Conservation (phyloP, 2,888 invertebrate genomes). For the Microctonus aethiopoides region DNA sequence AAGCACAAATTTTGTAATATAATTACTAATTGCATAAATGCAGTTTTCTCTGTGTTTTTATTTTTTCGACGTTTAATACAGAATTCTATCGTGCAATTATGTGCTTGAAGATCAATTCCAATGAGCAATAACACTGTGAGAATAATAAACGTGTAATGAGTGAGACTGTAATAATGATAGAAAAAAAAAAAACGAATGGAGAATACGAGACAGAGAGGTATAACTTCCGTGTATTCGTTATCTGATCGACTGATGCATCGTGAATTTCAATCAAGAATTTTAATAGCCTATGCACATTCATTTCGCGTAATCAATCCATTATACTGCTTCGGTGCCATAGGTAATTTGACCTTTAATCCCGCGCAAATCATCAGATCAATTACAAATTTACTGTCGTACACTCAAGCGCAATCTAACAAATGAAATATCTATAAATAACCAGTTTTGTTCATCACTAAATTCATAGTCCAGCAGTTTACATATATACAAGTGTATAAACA, state of each 20-base stretch:
- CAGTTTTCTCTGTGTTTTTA: not conserved
- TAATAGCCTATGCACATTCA: constrained; percentile 27
- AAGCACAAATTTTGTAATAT: no score
- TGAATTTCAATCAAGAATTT: constrained; percentile 27
- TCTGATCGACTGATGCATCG: constrained; percentile 4
- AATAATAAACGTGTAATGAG: constrained; percentile 31
- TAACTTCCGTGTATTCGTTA: constrained; percentile 1
- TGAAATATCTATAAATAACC: constrained; percentile 34
- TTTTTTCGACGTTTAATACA: not conserved
- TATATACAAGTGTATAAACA: not conserved
- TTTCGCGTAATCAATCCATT: constrained; percentile 37
- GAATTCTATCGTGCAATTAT: not conserved
- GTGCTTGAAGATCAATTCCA: constrained; percentile 23
- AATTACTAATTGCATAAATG: no score
- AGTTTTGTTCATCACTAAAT: constrained; percentile 41
- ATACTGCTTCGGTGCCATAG: constrained; percentile 13
- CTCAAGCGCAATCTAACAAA: not conserved
- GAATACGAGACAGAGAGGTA: no score
- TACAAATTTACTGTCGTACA: constrained; percentile 41
- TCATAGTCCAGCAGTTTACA: not conserved
- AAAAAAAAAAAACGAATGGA: not conserved
- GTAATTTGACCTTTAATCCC: constrained; percentile 40
- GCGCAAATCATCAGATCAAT: constrained; percentile 41
- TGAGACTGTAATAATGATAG: constrained; percentile 28
- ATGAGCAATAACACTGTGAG: constrained; percentile 14